These are phyloP conservation scores for Lapara coniferarum DNA, from an alignment of 2,888 invertebrate species.

Conservation along the genomic window DNA sequence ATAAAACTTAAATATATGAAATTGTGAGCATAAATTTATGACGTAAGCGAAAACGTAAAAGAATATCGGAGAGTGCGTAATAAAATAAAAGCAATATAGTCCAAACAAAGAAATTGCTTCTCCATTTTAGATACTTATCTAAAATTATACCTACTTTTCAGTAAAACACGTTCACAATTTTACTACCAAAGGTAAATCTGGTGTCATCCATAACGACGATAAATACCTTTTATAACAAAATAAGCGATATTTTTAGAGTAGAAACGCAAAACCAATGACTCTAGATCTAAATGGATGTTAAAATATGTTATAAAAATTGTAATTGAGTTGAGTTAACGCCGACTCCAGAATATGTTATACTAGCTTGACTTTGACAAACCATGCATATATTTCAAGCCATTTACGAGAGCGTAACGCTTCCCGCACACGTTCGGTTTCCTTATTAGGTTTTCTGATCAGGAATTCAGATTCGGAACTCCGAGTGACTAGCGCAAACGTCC, in stretches of 20 bases:
- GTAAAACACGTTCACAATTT: background rate
- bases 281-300: background rate
- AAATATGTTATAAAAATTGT: background rate
- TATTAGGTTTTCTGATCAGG: too few relatives aligned
- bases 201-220: background rate
- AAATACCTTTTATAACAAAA: slow-evolving; percentile 11
- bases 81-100: background rate
- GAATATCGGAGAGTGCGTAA: background rate
- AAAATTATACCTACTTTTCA: background rate
- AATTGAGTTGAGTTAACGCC: background rate
- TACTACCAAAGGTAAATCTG: background rate
- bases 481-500: too few relatives aligned
- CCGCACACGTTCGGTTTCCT: too few relatives aligned
- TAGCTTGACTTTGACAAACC: background rate
- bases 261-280: background rate
- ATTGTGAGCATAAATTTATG: too few relatives aligned
- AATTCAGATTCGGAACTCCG: too few relatives aligned
- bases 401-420: too few relatives aligned
- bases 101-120: background rate
- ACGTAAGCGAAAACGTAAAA: background rate
- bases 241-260: background rate
- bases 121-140: background rate
- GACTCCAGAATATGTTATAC: background rate
- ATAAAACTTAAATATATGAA: too few relatives aligned
- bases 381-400: background rate